Evolutionary conservation across 2,797 vertebrate species (phyloP), one percentile per base, ranked within the genome.

Genomic region (Poeciliopsis infans): DNA sequence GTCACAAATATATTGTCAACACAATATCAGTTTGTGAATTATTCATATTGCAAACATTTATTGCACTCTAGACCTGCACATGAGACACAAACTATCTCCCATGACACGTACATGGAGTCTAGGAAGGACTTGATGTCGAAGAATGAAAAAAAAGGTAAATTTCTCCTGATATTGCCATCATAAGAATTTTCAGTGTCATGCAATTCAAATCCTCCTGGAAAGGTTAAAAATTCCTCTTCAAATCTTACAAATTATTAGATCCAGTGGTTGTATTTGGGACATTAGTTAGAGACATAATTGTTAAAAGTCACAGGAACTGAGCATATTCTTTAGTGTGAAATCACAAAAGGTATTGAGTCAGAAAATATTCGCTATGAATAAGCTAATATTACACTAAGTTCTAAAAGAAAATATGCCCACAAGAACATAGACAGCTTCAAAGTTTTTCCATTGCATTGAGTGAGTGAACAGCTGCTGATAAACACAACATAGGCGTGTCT

Each of bases 391-490:
- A 66, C 66, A 75, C 6, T 73, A n/a, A 77, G 74, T n/a, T 51
- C 25, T 7, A 74, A 0, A 47, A 68, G 15, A 71, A 77, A 83
- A 79, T 25, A 46, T 16, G 46, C 28, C 77, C 2, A n/a, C 33
- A 86, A 49, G 4, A 41, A 43, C 59, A 74, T 6, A 23, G 18
- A 66, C 33, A 31, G n/a, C 73, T 47, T 57, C 51, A 76, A 85
- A 77, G 82, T 75, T 78, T 33, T 76, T 41, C 69, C 23, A 41
- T 53, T 76, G 75, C 70, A 79, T 83, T 77, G 74, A 79, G 79
- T 79, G 45, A 39, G 28, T 47, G 75, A 84, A 88, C 87, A 92
- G 89, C 87, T 90, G 86, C 70, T 76, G 57, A 61, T 72, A 69
- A 75, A 75, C 80, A 88, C 74, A 81, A 41, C 66, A 55, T 46